These are phyloP conservation scores for Ormyrus thymus DNA, from an alignment of 2,888 invertebrate genomes.

Conservation along the genomic window DNA sequence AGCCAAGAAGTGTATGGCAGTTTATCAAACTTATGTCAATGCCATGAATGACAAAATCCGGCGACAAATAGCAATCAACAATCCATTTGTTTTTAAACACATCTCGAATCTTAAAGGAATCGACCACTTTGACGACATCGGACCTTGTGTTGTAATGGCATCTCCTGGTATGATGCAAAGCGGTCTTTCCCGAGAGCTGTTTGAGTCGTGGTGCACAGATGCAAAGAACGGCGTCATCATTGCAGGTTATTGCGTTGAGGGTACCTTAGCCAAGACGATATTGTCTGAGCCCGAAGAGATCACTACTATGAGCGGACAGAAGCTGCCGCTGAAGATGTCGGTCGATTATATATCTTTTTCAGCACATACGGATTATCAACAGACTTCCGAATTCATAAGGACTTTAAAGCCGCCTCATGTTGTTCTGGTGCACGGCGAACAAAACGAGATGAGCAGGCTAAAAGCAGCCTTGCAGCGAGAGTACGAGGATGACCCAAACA, in stretches of 20 bases:
- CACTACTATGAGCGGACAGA: constrained; percentile 95
- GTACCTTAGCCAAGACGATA: constrained; percentile 93
- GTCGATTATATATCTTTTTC: constrained; percentile 99
- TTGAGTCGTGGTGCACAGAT: constrained; percentile 99
- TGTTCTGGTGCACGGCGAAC: constrained; percentile 97
- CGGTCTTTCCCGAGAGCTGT: constrained; percentile 96
- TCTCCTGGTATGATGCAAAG: constrained; percentile 99
- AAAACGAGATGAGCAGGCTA: constrained; percentile 98
- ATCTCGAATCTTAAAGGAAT: constrained; percentile 98
- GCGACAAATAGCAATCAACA: constrained; percentile 96
- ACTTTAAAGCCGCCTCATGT: constrained; percentile 96
- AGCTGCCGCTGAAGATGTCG: constrained; percentile 96
- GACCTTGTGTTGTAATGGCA: constrained; percentile 99
- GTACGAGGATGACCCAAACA: constrained; percentile 89
- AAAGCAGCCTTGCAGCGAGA: constrained; percentile 96
- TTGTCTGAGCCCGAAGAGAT: constrained; percentile 99
- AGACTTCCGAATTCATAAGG: constrained; percentile 97
- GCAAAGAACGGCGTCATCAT: constrained; percentile 98
- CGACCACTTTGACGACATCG: constrained; percentile 99
- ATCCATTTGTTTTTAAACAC: constrained; percentile 99
- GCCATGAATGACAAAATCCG: constrained; percentile 99
- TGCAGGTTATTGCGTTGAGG: constrained; percentile 96
- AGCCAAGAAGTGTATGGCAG: constrained; percentile 99
- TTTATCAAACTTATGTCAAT: constrained; percentile 99
- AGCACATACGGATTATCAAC: constrained; percentile 98